A percentile compares a stretch with the other conserved stretches of the same genome.
These are phyloP conservation scores for Sparus aurata DNA, from an alignment of 2,797 vertebrate species.

Conservation along the genomic window DNA sequence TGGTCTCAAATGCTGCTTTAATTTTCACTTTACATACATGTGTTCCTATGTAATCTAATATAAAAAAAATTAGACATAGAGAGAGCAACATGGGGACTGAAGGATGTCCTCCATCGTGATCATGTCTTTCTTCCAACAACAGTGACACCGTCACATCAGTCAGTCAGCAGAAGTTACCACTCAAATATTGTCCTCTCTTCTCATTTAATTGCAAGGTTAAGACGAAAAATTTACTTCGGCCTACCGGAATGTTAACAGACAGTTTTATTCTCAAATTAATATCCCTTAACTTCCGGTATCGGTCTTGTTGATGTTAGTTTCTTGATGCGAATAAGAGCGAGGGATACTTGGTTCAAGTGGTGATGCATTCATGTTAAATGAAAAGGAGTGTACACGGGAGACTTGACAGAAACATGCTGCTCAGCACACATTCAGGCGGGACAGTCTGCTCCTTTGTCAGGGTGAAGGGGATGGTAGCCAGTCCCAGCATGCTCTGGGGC, in stretches of 20 bases:
- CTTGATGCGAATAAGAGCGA: background rate
- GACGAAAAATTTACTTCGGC: background rate
- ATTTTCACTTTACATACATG: background rate
- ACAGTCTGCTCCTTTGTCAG: background rate
- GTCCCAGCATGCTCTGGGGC: slow-evolving; percentile 15
- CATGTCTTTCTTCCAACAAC: background rate
- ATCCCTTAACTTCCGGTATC: background rate
- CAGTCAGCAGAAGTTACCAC: background rate
- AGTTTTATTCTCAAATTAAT: slow-evolving; percentile 33
- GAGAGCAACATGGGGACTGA: background rate
- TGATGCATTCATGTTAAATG: slow-evolving; percentile 28
- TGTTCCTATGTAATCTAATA: background rate
- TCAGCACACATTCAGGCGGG: background rate
- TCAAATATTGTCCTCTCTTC: background rate
- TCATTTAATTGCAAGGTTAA: background rate
- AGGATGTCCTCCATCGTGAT: background rate
- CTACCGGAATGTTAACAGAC: too few species aligned
- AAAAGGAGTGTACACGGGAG: background rate
- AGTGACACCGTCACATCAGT: background rate
- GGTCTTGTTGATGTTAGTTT: background rate
- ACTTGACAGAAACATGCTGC: background rate
- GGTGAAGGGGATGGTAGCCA: background rate
- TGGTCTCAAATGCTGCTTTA: background rate
- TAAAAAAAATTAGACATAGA: background rate
- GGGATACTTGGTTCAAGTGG: slow-evolving; percentile 14